phyloP scores from a whole-genome alignment of 2,797 vertebrate genomes.

The Crax fasciolata region DNA sequence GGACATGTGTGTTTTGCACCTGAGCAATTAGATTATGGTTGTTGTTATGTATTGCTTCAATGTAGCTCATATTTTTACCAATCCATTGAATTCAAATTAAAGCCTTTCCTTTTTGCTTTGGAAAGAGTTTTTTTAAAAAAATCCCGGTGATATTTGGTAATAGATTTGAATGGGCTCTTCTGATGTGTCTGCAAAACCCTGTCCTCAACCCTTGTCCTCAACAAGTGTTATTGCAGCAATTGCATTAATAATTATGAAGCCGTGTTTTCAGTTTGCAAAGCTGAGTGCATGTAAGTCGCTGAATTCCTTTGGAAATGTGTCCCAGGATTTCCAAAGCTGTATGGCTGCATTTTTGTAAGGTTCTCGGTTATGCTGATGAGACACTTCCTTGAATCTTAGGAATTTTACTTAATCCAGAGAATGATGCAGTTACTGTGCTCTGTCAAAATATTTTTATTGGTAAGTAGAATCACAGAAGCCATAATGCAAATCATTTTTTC shows the following conservation, averaged over 20 bases:
- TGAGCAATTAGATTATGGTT: conserved; percentile 28
- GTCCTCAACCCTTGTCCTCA: not conserved
- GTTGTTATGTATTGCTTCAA: not conserved
- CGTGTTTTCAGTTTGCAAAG: not conserved
- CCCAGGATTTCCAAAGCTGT: not conserved
- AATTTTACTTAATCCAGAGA: not conserved
- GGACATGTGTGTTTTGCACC: conserved; percentile 3
- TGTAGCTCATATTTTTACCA: not conserved
- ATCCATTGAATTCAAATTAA: not conserved
- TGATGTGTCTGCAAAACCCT: not conserved
- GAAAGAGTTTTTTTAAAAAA: not conserved
- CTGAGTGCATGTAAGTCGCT: not conserved
- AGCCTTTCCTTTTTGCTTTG: not conserved
- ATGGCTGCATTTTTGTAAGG: not conserved
- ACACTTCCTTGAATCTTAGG: not conserved
- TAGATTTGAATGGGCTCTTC: not conserved
- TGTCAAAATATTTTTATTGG: not conserved
- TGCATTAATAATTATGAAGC: not conserved
- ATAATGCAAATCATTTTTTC: not conserved
- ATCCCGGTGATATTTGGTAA: not conserved
- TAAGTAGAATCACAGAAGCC: not conserved
- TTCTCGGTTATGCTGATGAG: not conserved
- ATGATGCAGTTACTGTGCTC: not conserved
- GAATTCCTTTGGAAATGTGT: not conserved
- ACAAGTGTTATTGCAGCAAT: not conserved